Conservation (phyloP, 2,888 invertebrate species). For the Hipparchia sbordonii region DNA sequence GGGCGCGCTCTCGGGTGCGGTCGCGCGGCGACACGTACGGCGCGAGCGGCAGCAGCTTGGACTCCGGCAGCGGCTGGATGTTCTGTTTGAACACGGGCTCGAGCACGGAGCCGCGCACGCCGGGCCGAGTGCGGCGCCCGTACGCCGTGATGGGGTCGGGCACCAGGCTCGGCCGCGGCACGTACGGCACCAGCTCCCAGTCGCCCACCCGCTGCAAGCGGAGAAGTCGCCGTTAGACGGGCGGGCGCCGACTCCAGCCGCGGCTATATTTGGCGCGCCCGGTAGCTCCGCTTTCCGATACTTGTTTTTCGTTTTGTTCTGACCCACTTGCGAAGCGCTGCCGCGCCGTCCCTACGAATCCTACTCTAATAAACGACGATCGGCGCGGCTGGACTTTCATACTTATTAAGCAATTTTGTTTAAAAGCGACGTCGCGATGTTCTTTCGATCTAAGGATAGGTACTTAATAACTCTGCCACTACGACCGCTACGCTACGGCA, state of each 20-base stretch:
- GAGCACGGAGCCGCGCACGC: conserved; percentile 72
- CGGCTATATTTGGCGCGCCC: conserved; percentile 84
- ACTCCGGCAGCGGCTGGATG: conserved; percentile 84
- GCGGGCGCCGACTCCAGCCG: conserved; percentile 76
- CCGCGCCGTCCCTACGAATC: conserved; percentile 48
- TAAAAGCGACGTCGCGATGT: conserved; percentile 60
- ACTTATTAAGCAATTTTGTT: conserved; percentile 70
- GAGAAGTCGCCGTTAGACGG: conserved; percentile 80
- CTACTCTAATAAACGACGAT: conserved; percentile 40
- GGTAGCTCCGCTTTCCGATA: conserved; percentile 74
- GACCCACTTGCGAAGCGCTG: conserved; percentile 72
- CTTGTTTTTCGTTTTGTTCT: conserved; percentile 64
- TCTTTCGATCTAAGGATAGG: conserved; percentile 40
- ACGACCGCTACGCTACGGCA: conserved; percentile 39
- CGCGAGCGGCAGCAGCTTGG: conserved; percentile 84
- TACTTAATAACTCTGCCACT: neutral
- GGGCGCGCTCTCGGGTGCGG: conserved; percentile 84
- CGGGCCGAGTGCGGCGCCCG: conserved; percentile 85
- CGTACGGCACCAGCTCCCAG: conserved; percentile 94
- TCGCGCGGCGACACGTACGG: conserved; percentile 88
- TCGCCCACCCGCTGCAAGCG: conserved; percentile 90
- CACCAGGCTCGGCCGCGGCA: conserved; percentile 92
- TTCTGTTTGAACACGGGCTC: conserved; percentile 84
- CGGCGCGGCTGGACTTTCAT: conserved; percentile 39
- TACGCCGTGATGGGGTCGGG: conserved; percentile 93